Conservation (phyloP, 2,888 invertebrate genomes). For the Hartigia nigra region DNA sequence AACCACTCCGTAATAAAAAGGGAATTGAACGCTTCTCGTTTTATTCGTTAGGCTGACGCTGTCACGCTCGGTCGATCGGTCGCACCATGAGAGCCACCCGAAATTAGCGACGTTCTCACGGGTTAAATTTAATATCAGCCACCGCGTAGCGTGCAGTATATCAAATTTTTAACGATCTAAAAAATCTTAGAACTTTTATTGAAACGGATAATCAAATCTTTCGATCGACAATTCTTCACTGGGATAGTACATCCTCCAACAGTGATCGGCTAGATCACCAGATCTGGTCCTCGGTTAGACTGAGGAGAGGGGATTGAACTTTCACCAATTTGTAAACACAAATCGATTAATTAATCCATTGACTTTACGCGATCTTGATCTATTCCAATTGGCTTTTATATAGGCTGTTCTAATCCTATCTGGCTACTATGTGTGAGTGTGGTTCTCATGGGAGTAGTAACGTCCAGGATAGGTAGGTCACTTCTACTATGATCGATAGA, state of each 20-base stretch:
- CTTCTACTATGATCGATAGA: background rate
- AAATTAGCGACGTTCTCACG: slow-evolving; percentile 9
- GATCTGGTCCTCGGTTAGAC: background rate
- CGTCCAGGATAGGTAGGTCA: background rate
- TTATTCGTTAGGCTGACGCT: slow-evolving; percentile 3
- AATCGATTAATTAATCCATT: slow-evolving; percentile 36
- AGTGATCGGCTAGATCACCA: background rate
- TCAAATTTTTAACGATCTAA: background rate
- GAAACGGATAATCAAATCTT: background rate
- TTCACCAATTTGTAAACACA: slow-evolving; percentile 42
- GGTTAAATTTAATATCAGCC: background rate
- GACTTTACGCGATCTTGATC: slow-evolving; percentile 25
- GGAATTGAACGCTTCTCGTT: background rate
- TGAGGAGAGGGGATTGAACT: slow-evolving; percentile 24
- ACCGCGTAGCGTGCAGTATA: background rate
- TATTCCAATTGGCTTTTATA: background rate
- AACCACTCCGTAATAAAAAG: background rate
- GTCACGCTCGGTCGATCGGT: slow-evolving; percentile 3
- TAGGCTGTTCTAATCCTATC: background rate
- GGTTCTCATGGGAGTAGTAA: background rate
- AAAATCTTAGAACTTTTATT: background rate
- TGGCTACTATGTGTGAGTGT: background rate
- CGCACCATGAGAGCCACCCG: background rate
- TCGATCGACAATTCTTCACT: background rate
- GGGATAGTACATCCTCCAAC: background rate